phyloP scores from a whole-genome alignment of 1,140 invertebrate species.

The Episyrphus balteatus region DNA sequence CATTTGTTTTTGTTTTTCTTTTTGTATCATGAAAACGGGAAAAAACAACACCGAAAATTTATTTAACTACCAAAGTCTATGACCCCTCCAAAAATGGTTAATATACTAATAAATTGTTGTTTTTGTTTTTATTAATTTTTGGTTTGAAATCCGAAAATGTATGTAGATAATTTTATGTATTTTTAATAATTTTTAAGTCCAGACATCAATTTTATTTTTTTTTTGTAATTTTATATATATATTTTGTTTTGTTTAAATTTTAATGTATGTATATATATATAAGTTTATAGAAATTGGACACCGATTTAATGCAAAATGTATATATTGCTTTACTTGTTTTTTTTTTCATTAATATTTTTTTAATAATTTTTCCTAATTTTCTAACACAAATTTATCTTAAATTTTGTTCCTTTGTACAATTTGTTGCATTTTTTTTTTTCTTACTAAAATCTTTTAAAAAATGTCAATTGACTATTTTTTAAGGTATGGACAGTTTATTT shows the following conservation, averaged over 20 bases:
- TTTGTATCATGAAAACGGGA: background rate
- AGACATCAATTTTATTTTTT: background rate
- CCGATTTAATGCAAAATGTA: conserved; percentile 2
- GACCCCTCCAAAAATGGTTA: conserved; percentile 6
- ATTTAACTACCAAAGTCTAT: conserved; percentile 7
- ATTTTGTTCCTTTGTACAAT: no score
- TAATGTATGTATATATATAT: conserved; percentile 1
- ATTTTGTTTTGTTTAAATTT: conserved; percentile 5
- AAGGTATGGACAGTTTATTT: no score
- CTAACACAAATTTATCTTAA: no score
- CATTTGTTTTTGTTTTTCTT: conserved; percentile 16
- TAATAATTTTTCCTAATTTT: no score
- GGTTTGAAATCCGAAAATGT: conserved; percentile 4
- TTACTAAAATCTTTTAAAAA: no score
- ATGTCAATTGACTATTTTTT: no score
- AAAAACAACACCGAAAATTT: conserved; percentile 5
- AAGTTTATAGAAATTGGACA: conserved; percentile 5
- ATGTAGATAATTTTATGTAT: background rate
- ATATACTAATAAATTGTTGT: background rate
- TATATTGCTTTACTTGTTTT: conserved; percentile 1
- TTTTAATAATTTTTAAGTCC: conserved; percentile 4
- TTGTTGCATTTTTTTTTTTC: no score
- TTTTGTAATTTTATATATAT: conserved; percentile 1
- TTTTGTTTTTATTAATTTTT: conserved; percentile 5
- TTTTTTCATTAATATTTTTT: background rate